Base-by-base conservation (phyloP, 2,113 vertebrate genomes). In the Corythoichthys intestinalis region DNA sequence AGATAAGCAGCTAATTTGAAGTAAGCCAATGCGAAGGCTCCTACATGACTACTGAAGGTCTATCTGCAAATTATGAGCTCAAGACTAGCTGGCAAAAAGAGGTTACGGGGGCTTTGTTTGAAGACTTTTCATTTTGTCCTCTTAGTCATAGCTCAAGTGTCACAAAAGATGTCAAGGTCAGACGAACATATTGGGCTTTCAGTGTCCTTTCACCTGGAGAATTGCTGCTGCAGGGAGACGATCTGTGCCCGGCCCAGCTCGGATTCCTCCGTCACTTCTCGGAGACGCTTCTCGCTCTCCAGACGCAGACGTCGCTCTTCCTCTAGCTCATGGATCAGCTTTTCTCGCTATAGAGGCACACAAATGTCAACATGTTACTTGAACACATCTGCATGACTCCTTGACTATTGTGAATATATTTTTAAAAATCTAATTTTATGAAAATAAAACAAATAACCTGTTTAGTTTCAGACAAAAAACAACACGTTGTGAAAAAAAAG, bases 271-370 rank as follows among this genome's bases (percentile, higher is more conserved):
- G 93, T 95, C 80, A 94, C 94, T 82, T 96, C 94, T 80, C 83
- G 91, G 46, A 96, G 86, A 57, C 91, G 90, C 79, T 94, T 94
- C 76, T 97, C 94, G 59, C 94, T 95, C 88, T 95, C 93, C 82
- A 94, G 91, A 83, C 94, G 91, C 83, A 95, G 92, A 77, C 92
- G 92, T 86, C 94, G 91, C 85, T 97, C 95, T 91, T 96, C 94
- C 90, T 97, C 94, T 93, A 97, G 81, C 86, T 96, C 93, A 83
- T 92, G 94, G 85, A 96, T 94, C 94, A 97, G 92, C 92, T 96
- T 95, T 87, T 97, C 94, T 80, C 93, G 94, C 96, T 97, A 85
- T 2, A 84, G 88, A 72, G 61, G 84, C 0, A 79, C 65, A 73
- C 13, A 47, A 63, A 63, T n/a, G 46, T 2, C n/a, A 28, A 14